Conservation (phyloP, 2,888 invertebrate species). For the Augochlorella aurata region DNA sequence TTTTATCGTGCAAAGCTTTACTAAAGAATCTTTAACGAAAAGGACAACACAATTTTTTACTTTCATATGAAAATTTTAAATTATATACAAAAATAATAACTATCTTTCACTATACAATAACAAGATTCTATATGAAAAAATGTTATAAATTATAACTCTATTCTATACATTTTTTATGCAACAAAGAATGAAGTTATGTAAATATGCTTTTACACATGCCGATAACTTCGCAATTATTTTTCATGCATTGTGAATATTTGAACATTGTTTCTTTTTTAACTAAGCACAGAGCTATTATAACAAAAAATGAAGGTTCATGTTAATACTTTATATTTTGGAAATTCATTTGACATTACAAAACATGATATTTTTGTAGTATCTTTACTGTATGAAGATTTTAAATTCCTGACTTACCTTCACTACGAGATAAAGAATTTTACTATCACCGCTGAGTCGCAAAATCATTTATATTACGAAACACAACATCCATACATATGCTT, state of each 20-base stretch:
- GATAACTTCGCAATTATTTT: constrained; percentile 38
- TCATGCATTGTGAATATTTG: constrained; percentile 33
- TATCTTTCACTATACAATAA: constrained; percentile 28
- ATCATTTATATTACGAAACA: constrained; percentile 7
- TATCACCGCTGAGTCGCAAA: not conserved
- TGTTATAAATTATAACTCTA: constrained; percentile 8
- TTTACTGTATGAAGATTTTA: constrained; percentile 13
- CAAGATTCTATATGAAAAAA: constrained; percentile 19
- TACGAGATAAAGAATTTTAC: not conserved
- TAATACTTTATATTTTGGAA: constrained; percentile 25
- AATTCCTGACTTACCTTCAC: not conserved
- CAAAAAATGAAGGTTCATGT: constrained; percentile 23
- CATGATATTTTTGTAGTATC: constrained; percentile 18
- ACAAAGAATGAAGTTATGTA: constrained; percentile 60
- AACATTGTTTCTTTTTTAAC: constrained; percentile 20
- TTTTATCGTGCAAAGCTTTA: constrained; percentile 67
- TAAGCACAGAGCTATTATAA: not conserved
- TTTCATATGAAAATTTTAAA: constrained; percentile 53
- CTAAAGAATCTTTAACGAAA: too few relatives aligned
- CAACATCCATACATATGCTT: constrained; percentile 2
- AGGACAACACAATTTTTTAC: constrained; percentile 40
- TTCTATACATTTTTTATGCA: constrained; percentile 23
- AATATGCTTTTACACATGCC: constrained; percentile 54
- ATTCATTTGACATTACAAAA: constrained; percentile 3
- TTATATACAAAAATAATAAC: constrained; percentile 40